Conservation (phyloP, 2,797 vertebrate genomes). For the Acanthurus tractus region DNA sequence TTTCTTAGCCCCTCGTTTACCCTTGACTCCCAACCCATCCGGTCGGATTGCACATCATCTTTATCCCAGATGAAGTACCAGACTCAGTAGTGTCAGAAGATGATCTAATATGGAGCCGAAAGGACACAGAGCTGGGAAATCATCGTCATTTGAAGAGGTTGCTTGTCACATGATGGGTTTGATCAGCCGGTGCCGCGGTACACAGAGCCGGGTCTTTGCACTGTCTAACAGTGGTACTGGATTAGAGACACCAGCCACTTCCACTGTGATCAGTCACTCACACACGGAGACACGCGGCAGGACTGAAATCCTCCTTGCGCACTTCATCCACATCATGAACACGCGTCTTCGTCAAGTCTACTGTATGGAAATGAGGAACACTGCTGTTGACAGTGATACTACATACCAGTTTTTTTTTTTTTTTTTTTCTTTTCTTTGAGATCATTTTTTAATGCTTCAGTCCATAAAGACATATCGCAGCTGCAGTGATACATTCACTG, state of each 20-base stretch:
- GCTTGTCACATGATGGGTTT: constrained; percentile 83
- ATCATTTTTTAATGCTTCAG: constrained; percentile 16
- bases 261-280: constrained; percentile 83
- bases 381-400: constrained; percentile 57
- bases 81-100: constrained; percentile 69
- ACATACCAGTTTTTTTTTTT: constrained; percentile 6
- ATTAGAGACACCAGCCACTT: constrained; percentile 85
- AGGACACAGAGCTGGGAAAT: constrained; percentile 79
- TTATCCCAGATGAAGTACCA: constrained; percentile 80
- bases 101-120: constrained; percentile 77
- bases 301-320: constrained; percentile 75
- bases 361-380: constrained; percentile 80
- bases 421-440: background rate
- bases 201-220: constrained; percentile 82
- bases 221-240: constrained; percentile 83
- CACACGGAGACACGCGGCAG: constrained; percentile 64
- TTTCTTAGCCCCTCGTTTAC: constrained; percentile 72
- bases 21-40: constrained; percentile 73
- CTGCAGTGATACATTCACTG: constrained; percentile 11
- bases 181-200: constrained; percentile 76
- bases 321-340: constrained; percentile 69
- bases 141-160: constrained; percentile 80
- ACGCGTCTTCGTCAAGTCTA: constrained; percentile 58
- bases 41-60: constrained; percentile 76
- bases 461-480: background rate